Conservation (phyloP, 37 sponge, comb jelly and placozoan species). For the Cliona cf. orientalis region DNA sequence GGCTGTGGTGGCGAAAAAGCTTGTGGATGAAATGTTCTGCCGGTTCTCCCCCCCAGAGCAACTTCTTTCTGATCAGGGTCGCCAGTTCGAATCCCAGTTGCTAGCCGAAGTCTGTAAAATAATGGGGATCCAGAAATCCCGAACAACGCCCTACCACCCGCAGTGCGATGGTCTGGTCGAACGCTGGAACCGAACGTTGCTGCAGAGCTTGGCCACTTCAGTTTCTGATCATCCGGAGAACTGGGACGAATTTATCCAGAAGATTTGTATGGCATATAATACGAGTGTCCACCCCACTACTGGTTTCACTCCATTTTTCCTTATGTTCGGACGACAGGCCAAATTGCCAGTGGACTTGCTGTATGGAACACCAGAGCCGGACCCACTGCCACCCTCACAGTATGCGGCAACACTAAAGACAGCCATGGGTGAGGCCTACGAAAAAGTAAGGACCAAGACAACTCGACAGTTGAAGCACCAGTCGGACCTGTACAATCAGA, state of each 20-base stretch:
- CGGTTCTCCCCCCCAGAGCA: slow-evolving; percentile 54
- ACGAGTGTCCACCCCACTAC: slow-evolving; percentile 41
- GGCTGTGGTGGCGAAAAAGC: slow-evolving; percentile 41
- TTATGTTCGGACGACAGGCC: slow-evolving; percentile 62
- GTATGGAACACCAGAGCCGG: slow-evolving; percentile 1
- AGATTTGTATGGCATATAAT: slow-evolving; percentile 61
- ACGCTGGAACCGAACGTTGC: slow-evolving; percentile 48
- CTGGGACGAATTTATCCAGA: slow-evolving; percentile 43
- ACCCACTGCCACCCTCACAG: slow-evolving; percentile 2
- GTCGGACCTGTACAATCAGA: slow-evolving; percentile 34
- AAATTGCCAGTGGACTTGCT: slow-evolving; percentile 29
- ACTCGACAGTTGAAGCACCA: background rate
- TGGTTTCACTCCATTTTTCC: slow-evolving; percentile 39
- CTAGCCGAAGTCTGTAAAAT: slow-evolving; percentile 38
- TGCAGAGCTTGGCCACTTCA: slow-evolving; percentile 23
- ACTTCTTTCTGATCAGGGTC: slow-evolving; percentile 55
- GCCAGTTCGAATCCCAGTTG: slow-evolving; percentile 53
- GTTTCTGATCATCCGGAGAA: background rate
- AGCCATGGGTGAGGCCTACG: slow-evolving; percentile 13
- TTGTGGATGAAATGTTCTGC: slow-evolving; percentile 48
- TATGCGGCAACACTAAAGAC: slow-evolving; percentile 12
- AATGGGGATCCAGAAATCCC: slow-evolving; percentile 29
- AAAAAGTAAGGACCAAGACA: background rate
- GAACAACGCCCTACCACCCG: slow-evolving; percentile 64
- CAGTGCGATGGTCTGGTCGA: slow-evolving; percentile 71